phyloP scores from a whole-genome alignment of 2,888 invertebrate species.

The Podabrus alpinus region DNA sequence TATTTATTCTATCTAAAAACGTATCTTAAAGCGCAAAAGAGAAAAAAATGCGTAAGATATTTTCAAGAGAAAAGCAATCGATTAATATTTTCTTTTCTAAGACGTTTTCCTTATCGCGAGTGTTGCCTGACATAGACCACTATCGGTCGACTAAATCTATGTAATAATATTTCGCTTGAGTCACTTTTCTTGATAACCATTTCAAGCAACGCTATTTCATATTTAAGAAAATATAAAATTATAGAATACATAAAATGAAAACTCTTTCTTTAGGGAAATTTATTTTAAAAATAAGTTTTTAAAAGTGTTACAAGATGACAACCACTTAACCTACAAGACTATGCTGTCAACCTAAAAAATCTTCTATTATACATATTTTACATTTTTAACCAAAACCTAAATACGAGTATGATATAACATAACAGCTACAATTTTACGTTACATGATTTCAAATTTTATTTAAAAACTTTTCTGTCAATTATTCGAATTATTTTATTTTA shows the following conservation, averaged over 20 bases:
- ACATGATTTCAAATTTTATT: not conserved
- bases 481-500: conserved; percentile 7
- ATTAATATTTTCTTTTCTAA: conserved; percentile 29
- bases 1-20: conserved; percentile 29
- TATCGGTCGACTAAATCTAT: conserved; percentile 25
- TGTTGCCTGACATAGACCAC: conserved; percentile 30
- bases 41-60: conserved; percentile 24
- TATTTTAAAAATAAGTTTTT: conserved; percentile 24
- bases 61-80: conserved; percentile 23
- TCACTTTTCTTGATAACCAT: conserved; percentile 26
- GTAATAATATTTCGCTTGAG: conserved; percentile 29
- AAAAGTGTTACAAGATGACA: not conserved
- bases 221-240: conserved; percentile 34
- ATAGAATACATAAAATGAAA: conserved; percentile 19
- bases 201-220: conserved; percentile 23
- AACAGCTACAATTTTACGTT: not conserved
- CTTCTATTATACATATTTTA: not conserved
- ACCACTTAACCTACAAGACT: conserved; percentile 6
- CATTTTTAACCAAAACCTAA: not conserved
- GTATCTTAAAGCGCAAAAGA: conserved; percentile 24
- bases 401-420: not conserved
- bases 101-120: conserved; percentile 27
- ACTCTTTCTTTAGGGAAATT: conserved; percentile 14
- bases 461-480: not conserved
- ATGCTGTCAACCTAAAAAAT: conserved; percentile 11